Conservation (phyloP, 1,140 invertebrate genomes). For the Diorhabda elongata region DNA sequence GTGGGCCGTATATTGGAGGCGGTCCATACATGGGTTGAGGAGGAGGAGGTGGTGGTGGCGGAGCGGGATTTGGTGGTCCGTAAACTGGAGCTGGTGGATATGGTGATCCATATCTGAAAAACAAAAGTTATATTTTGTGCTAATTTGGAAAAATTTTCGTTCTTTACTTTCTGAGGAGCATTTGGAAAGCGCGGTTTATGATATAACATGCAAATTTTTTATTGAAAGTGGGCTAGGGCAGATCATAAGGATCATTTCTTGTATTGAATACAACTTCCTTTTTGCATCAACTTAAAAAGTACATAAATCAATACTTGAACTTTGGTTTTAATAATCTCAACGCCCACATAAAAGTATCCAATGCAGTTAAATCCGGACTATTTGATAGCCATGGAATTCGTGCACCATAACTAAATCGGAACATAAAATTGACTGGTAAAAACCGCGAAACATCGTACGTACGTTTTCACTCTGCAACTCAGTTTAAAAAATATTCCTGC, state of each 20-base stretch:
- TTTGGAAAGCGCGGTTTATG: background rate
- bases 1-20: conserved; percentile 39
- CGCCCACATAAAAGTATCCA: background rate
- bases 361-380: too few species aligned
- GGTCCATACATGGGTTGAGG: conserved; percentile 27
- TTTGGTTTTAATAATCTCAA: background rate
- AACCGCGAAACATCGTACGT: too few species aligned
- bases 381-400: too few species aligned
- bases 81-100: background rate
- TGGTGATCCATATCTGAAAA: conserved; percentile 1
- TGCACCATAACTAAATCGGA: too few species aligned
- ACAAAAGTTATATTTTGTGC: background rate
- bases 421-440: too few species aligned
- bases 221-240: background rate
- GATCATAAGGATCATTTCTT: background rate
- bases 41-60: conserved; percentile 8
- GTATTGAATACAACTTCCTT: background rate
- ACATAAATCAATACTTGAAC: background rate
- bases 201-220: background rate
- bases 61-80: background rate
- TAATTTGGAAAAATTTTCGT: background rate
- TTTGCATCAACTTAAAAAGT: background rate
- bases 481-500: too few species aligned
- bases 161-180: background rate
- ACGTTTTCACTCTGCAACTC: too few species aligned